These are phyloP conservation scores for Neotoxoptera formosana DNA, from an alignment of 1,140 invertebrate species.

Conservation along the genomic window DNA sequence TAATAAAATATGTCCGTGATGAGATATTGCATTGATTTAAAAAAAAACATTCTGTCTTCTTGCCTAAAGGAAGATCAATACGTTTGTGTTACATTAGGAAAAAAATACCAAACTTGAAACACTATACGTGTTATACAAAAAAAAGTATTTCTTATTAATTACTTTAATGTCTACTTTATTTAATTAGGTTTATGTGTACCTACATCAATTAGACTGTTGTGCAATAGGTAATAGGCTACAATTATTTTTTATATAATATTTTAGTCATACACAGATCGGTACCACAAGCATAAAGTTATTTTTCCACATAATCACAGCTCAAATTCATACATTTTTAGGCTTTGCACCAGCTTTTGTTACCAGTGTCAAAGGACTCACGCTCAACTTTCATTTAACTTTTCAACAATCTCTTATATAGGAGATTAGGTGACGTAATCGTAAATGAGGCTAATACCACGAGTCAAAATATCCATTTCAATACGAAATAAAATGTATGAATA, in stretches of 20 bases:
- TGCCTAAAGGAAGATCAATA: constrained; percentile 20
- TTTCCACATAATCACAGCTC: background rate
- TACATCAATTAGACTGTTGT: background rate
- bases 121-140: background rate
- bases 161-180: background rate
- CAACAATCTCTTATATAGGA: background rate
- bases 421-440: too few species aligned
- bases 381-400: background rate
- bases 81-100: background rate
- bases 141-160: background rate
- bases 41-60: background rate
- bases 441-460: too few species aligned
- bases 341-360: background rate
- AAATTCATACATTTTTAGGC: background rate
- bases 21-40: constrained; percentile 10
- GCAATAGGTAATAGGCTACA: background rate
- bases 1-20: background rate
- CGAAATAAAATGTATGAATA: background rate
- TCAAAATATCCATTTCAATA: background rate
- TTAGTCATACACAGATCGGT: background rate
- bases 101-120: background rate
- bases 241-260: background rate
- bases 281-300: background rate
- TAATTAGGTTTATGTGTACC: background rate
- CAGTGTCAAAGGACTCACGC: background rate